Evolutionary conservation across 2,113 vertebrate genomes (phyloP).

Genomic region (Herpetotheres cachinnans): DNA sequence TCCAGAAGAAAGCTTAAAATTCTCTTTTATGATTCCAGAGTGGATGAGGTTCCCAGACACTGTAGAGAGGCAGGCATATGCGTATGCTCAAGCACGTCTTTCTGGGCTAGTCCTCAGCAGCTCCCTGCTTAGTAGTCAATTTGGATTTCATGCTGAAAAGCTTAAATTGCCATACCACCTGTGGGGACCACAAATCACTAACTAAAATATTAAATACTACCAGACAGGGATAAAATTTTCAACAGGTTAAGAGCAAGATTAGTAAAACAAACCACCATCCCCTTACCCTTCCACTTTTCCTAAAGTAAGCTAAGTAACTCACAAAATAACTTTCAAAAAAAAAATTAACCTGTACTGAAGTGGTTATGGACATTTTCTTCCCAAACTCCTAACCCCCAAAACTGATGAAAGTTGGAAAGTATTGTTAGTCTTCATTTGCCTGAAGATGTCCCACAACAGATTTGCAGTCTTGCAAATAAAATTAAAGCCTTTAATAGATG

Average conservation of each 20-base stretch:
- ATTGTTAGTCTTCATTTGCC: neutral
- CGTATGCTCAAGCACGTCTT: neutral
- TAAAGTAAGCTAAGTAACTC: neutral
- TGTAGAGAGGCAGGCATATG: neutral
- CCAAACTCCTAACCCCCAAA: neutral
- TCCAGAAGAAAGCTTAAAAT: neutral
- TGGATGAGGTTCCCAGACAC: neutral
- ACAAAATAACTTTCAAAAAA: neutral
- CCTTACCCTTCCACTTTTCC: neutral
- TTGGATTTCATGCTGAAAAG: neutral
- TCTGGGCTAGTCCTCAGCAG: neutral
- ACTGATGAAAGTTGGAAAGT: neutral
- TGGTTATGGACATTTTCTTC: neutral
- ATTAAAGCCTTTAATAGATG: neutral
- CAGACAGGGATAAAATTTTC: neutral
- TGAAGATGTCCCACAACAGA: neutral
- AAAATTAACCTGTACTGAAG: neutral
- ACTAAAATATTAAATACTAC: neutral
- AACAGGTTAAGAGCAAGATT: neutral
- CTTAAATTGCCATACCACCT: neutral
- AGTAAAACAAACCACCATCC: neutral
- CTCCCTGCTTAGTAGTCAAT: neutral
- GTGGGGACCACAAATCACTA: neutral
- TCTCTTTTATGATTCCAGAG: neutral
- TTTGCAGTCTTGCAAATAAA: neutral